Percentiles rank a stretch among this genome's conserved stretches.
These are phyloP conservation scores for Pristionchus japonicus DNA, from an alignment of 2,888 invertebrate genomes.

Conservation along the genomic window DNA sequence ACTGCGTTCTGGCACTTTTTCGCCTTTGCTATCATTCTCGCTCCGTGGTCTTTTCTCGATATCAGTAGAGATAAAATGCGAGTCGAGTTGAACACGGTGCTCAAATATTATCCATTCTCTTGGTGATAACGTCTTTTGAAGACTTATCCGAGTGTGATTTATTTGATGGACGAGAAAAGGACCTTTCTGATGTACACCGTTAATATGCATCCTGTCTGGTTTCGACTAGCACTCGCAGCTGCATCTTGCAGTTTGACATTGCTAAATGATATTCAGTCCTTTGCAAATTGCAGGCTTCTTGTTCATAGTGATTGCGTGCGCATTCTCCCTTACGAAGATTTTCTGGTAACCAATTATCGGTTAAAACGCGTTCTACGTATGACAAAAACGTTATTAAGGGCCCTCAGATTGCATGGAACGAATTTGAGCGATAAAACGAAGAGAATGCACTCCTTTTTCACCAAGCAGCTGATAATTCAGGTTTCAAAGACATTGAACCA, in stretches of 20 bases:
- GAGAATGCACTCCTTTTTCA: not conserved
- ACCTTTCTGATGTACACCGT: not conserved
- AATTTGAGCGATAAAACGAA: not conserved
- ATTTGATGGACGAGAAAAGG: not conserved
- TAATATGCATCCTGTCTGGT: not conserved
- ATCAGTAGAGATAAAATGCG: not conserved
- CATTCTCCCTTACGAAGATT: not conserved
- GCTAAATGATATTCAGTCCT: not conserved
- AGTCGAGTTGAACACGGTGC: not conserved
- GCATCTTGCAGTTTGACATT: not conserved
- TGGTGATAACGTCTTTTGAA: too few species aligned
- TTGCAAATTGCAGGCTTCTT: not conserved
- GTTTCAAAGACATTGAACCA: too few species aligned
- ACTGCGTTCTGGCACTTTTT: not conserved
- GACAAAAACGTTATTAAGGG: not conserved
- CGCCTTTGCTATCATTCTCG: not conserved
- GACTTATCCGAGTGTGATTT: not conserved
- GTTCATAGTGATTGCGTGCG: not conserved
- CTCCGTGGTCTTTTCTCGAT: not conserved
- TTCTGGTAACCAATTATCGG: not conserved
- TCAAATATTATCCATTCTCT: too few species aligned
- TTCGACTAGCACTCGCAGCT: not conserved
- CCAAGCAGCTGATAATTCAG: not conserved
- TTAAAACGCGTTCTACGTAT: not conserved
- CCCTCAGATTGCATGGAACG: not conserved